These are phyloP conservation scores for Stratiolaelaps scimitus DNA, from an alignment of 1,140 invertebrate species.

Conservation along the genomic window DNA sequence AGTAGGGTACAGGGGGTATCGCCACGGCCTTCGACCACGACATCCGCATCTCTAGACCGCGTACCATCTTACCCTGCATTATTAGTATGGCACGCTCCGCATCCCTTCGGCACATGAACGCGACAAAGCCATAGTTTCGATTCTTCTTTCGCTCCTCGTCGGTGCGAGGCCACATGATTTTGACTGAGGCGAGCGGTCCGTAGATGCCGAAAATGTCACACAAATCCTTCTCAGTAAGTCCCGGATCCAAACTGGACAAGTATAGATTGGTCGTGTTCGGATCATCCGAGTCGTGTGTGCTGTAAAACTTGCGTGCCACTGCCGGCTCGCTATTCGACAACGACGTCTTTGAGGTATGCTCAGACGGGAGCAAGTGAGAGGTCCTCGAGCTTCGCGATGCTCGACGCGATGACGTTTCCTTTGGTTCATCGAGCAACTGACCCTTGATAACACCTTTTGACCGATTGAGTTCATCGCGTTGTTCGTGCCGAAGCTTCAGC, in stretches of 20 bases:
- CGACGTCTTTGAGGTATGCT: not conserved
- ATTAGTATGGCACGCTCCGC: constrained; percentile 79
- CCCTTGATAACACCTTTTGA: constrained; percentile 47
- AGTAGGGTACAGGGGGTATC: constrained; percentile 85
- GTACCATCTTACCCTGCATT: constrained; percentile 57
- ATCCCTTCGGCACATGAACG: constrained; percentile 94
- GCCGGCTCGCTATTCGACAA: not conserved
- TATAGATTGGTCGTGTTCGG: constrained; percentile 96
- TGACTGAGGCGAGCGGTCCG: constrained; percentile 93
- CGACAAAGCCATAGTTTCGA: constrained; percentile 95
- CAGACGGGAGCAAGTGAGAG: too few species aligned
- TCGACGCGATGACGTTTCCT: constrained; percentile 32
- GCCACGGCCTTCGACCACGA: constrained; percentile 92
- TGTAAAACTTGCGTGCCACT: constrained; percentile 21
- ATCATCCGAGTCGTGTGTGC: constrained; percentile 62
- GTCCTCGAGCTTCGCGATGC: constrained; percentile 18
- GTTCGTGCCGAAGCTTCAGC: constrained; percentile 83
- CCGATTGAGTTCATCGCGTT: constrained; percentile 80
- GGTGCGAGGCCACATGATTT: constrained; percentile 98
- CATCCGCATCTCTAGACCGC: constrained; percentile 58
- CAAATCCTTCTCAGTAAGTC: constrained; percentile 87
- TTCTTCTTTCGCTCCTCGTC: constrained; percentile 90
- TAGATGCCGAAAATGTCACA: constrained; percentile 96
- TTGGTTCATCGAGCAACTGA: constrained; percentile 22
- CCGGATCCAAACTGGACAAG: constrained; percentile 89